Percentiles rank a stretch among this genome's conserved stretches.
These are phyloP conservation scores for Alethe diademata DNA, from an alignment of 2,113 vertebrate species.

Conservation along the genomic window DNA sequence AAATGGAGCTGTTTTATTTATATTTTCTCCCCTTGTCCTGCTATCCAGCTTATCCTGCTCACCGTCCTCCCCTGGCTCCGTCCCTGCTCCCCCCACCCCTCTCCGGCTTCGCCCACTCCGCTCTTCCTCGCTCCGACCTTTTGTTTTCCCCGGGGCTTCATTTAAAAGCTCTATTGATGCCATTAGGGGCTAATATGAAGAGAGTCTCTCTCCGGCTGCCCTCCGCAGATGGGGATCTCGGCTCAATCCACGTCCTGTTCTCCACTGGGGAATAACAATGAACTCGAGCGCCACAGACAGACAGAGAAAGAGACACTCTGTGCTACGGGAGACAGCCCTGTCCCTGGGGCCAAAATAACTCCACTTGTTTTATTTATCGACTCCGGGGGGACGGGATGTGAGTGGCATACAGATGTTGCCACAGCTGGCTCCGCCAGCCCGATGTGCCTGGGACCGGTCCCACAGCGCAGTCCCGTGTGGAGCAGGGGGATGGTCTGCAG, in stretches of 20 bases:
- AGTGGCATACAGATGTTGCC: slow-evolving; percentile 60
- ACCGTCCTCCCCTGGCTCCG: neutral
- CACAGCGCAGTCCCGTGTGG: rapidly evolving
- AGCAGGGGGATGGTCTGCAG: neutral
- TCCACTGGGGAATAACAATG: slow-evolving; percentile 42
- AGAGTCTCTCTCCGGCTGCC: slow-evolving; percentile 27
- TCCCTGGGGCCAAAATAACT: slow-evolving; percentile 71
- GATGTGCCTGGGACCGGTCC: neutral
- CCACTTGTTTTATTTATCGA: slow-evolving; percentile 74
- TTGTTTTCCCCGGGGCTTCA: slow-evolving; percentile 2
- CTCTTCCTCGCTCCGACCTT: neutral
- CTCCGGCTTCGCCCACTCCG: neutral
- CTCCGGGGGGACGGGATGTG: neutral
- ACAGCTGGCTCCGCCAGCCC: slow-evolving; percentile 50
- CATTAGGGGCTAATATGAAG: neutral
- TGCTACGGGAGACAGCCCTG: slow-evolving; percentile 64
- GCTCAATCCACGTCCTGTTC: slow-evolving; percentile 76
- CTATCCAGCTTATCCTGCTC: neutral
- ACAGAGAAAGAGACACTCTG: slow-evolving; percentile 68
- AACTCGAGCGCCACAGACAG: slow-evolving; percentile 1
- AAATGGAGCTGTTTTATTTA: neutral
- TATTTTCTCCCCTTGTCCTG: neutral
- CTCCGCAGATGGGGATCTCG: slow-evolving; percentile 56
- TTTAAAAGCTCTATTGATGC: slow-evolving; percentile 52
- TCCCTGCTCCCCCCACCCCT: neutral